A percentile compares a stretch with the other conserved stretches of the same genome.
These are phyloP conservation scores for Leontopithecus rosalia DNA, from an alignment of 2,797 vertebrate species.

Conservation along the genomic window DNA sequence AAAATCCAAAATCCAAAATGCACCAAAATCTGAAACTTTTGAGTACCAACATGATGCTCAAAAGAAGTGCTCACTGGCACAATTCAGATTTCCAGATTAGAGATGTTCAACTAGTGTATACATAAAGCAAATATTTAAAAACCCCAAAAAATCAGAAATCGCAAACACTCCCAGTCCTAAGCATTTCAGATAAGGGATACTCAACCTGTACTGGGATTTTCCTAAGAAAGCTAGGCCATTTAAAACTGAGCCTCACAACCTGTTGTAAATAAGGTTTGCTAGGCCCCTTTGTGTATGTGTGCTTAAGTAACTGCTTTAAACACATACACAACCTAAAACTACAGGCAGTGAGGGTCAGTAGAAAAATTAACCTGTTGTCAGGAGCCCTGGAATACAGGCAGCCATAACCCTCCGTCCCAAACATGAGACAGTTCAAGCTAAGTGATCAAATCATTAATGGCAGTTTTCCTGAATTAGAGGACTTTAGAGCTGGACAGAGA, in stretches of 20 bases:
- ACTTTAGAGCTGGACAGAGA: background rate
- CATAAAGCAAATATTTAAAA: background rate
- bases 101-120: background rate
- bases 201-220: background rate
- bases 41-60: background rate
- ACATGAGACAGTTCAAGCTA: background rate
- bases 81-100: background rate
- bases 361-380: background rate
- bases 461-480: background rate
- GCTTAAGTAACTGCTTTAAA: background rate
- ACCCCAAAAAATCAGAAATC: too few species aligned
- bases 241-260: background rate
- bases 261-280: background rate
- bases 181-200: background rate
- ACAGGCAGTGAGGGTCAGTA: background rate
- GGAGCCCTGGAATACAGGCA: background rate
- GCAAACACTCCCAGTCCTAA: background rate
- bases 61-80: background rate
- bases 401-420: background rate
- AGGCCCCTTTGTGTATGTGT: background rate
- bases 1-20: background rate
- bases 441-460: background rate
- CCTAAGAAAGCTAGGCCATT: background rate
- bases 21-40: background rate
- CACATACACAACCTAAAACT: background rate